phyloP scores from a whole-genome alignment of 2,888 invertebrate genomes.

The Eurytoma californica region DNA sequence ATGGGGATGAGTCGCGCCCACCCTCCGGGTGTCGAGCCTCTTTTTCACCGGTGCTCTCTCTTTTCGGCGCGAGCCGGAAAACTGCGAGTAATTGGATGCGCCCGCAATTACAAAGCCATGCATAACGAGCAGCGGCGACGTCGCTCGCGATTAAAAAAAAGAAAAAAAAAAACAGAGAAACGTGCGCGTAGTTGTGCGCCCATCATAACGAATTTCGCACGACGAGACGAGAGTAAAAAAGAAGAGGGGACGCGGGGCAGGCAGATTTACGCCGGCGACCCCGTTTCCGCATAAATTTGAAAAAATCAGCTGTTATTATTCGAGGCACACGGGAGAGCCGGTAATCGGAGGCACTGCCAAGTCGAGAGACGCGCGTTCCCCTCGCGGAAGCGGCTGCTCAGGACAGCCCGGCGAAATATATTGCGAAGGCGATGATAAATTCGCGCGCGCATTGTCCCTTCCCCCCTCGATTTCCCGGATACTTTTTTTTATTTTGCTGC shows the following conservation, averaged over 20 bases:
- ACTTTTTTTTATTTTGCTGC: no score
- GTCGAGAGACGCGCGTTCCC: background rate
- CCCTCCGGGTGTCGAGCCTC: no score
- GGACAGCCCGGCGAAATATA: slow-evolving; percentile 20
- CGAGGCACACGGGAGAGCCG: slow-evolving; percentile 3
- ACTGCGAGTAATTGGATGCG: slow-evolving; percentile 27
- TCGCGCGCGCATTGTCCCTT: background rate
- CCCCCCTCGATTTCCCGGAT: no score
- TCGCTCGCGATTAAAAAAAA: background rate
- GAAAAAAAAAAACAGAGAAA: background rate
- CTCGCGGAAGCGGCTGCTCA: slow-evolving; percentile 13
- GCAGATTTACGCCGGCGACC: background rate
- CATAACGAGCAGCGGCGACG: slow-evolving; percentile 3
- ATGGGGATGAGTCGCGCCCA: no score
- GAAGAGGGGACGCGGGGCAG: background rate
- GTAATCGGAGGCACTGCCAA: slow-evolving; percentile 38
- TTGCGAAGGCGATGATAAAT: slow-evolving; percentile 39
- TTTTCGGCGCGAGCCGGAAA: background rate
- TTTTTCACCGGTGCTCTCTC: background rate
- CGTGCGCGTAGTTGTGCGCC: background rate
- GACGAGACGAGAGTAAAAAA: background rate
- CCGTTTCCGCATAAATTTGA: slow-evolving; percentile 29
- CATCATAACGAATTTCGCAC: background rate
- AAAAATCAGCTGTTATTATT: slow-evolving; percentile 36
- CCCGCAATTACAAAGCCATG: slow-evolving; percentile 23